Evolutionary conservation across 2,113 vertebrate species (phyloP).

Genomic region (Gorsachius goisagi): DNA sequence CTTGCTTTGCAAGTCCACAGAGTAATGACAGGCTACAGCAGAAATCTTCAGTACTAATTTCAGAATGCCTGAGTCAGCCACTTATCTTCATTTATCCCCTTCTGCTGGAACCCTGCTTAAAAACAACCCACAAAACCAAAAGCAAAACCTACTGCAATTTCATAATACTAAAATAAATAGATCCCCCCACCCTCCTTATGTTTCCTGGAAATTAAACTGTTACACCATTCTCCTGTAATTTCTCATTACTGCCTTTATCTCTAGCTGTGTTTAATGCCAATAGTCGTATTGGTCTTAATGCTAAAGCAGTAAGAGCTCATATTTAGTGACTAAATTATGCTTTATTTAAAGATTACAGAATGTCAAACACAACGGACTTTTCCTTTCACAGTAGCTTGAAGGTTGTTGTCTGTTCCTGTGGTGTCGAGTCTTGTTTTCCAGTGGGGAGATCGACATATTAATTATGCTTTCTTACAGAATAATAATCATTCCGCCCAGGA

Average conservation of each 20-base stretch:
- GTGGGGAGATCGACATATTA: background rate
- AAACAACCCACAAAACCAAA: background rate
- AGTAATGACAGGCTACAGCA: background rate
- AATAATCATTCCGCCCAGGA: background rate
- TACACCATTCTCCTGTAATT: background rate
- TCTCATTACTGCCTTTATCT: background rate
- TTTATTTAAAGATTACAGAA: background rate
- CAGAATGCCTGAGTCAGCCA: conserved; percentile 44
- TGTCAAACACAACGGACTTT: background rate
- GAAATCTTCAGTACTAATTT: conserved; percentile 26
- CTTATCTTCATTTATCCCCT: conserved; percentile 46
- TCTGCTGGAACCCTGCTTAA: background rate
- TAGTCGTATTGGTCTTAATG: background rate
- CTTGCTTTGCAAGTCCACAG: conserved; percentile 11
- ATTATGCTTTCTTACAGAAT: background rate
- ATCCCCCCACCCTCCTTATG: background rate
- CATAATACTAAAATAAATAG: conserved; percentile 16
- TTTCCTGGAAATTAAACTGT: conserved; percentile 23
- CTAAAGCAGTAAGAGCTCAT: background rate
- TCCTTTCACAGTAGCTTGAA: background rate
- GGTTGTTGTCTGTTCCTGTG: background rate
- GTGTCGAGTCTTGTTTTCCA: background rate
- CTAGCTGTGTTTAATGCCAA: background rate
- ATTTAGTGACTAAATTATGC: background rate
- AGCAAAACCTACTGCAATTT: background rate